Evolutionary conservation across 30 jellyfish, hydroid and myxozoan genomes (phyloP).

Genomic region (Phacellophora camtschatica): DNA sequence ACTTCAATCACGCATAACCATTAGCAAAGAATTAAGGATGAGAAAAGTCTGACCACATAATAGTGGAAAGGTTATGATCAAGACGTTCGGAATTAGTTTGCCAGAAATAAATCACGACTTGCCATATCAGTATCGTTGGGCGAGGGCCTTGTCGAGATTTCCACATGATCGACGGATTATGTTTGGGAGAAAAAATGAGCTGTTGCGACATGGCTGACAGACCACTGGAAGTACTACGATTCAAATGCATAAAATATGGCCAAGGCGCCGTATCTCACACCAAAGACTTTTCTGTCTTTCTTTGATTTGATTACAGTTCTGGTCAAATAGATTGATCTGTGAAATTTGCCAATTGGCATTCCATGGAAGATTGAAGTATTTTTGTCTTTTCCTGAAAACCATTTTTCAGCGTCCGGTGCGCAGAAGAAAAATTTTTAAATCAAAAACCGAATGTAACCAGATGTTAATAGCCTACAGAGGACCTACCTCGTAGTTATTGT

Average conservation of each 20-base stretch:
- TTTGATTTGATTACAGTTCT: no score
- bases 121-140: constrained; percentile 4
- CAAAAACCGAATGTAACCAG: no score
- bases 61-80: constrained; percentile 22
- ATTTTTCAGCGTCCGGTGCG: no score
- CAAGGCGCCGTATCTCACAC: background rate
- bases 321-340: no score
- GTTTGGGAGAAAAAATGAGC: constrained; percentile 34
- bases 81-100: constrained; percentile 30
- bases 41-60: constrained; percentile 10
- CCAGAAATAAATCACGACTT: constrained; percentile 22
- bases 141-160: constrained; percentile 3
- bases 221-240: constrained; percentile 23
- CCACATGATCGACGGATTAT: background rate
- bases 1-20: background rate
- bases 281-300: background rate
- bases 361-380: no score
- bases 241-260: constrained; percentile 9
- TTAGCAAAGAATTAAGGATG: constrained; percentile 14
- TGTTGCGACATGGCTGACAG: constrained; percentile 29
- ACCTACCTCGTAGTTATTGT: no score
- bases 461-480: no score
- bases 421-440: no score
- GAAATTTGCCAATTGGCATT: no score
- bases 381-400: no score